Conservation (phyloP, 2,797 vertebrate genomes). For the Muscicapa striata region DNA sequence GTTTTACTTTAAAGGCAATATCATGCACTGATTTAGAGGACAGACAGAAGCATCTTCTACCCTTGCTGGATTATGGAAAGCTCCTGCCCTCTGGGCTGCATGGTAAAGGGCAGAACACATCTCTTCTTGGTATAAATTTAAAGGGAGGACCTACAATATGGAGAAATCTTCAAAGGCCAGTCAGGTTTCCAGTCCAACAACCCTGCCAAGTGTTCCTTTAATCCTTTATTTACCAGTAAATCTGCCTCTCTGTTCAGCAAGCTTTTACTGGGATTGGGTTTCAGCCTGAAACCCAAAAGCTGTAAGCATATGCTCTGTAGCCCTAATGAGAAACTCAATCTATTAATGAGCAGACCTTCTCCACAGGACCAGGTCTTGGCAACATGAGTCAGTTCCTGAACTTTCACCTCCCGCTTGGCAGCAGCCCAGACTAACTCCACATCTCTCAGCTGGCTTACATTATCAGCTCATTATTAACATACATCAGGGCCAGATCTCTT, state of each 20-base stretch:
- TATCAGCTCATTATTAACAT: slow-evolving; percentile 74
- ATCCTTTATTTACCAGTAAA: slow-evolving; percentile 72
- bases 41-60: not conserved
- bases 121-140: not conserved
- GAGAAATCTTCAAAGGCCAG: slow-evolving; percentile 61
- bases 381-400: slow-evolving; percentile 70
- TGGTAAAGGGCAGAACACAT: not conserved
- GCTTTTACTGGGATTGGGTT: slow-evolving; percentile 62
- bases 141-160: not conserved
- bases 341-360: slow-evolving; percentile 60
- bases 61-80: not conserved
- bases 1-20: not conserved
- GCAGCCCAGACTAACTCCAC: slow-evolving; percentile 59
- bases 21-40: not conserved
- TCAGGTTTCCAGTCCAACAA: slow-evolving; percentile 36
- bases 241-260: slow-evolving; percentile 49
- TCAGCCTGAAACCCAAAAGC: slow-evolving; percentile 45
- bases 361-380: slow-evolving; percentile 59
- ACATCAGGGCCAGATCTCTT: slow-evolving; percentile 59
- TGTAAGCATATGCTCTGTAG: slow-evolving; percentile 39
- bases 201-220: slow-evolving; percentile 61
- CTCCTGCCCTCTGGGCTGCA: not conserved
- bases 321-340: slow-evolving; percentile 70
- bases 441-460: slow-evolving; percentile 71
- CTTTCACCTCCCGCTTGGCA: slow-evolving; percentile 70